Base-by-base conservation (phyloP, 92 coral and sea anemone genomes). In the Zoanthus sociatus region DNA sequence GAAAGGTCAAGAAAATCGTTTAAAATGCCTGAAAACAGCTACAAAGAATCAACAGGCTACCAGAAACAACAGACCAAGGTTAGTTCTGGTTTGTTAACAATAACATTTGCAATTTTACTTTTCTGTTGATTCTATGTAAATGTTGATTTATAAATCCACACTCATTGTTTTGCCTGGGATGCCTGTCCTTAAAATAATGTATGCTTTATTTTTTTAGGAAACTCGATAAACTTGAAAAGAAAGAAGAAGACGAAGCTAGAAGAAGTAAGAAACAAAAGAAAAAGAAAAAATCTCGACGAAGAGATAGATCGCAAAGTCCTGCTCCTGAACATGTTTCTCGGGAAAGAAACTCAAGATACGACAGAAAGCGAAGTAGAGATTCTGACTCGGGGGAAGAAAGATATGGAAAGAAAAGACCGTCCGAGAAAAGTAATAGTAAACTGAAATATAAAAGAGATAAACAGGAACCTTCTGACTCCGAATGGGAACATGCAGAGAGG, bases 221-320 rank as follows among this genome's bases (percentile, higher is more conserved):
- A 88, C 82, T 91, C 30, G 94, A 91, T 58, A 77, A 83, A 88
- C 91, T 91, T 11, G 94, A 91, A 81, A 58, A 72, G 90, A 71
- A 71, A 88, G 87, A 81, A 44, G 71, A 73, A 73, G 87, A 53
- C 3, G 83, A 68, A 37, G 78, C 47, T 7, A 37, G 72, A 72
- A 82, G 46, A n/a, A 47, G 32, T 42, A 60, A 60, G 71, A 82
- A 66, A 37, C 73, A 60, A 50, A 72, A 70, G 33, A 79, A 77
- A 14, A 64, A 72, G 73, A 88, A 88, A 77, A 75, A 88, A 79
- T 70, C 61, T 77, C 47, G 50, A 61, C 71, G 78, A 32, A 66
- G 71, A 79, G 79, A 87, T 8, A 50, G 78, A 32, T 72, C 76
- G 18, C 53, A 78, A 10, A 73, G 69, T 20, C 51, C 78, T 7